Evolutionary conservation across 2,888 invertebrate genomes (phyloP), one percentile per base, ranked within the genome.

Genomic region (Dryomyza anilis): DNA sequence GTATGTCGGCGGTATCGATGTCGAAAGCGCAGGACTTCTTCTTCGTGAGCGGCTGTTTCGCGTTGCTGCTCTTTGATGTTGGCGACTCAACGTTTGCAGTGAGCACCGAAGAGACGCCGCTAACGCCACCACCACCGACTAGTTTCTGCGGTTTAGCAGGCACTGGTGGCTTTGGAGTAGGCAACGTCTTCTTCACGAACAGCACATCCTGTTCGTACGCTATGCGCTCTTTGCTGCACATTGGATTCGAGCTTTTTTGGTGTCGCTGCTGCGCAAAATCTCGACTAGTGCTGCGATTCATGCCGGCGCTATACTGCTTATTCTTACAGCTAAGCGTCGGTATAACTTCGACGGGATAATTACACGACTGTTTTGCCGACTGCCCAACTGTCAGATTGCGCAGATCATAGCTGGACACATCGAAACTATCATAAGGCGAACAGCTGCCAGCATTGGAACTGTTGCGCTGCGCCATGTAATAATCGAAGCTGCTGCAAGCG

Each of bases 401-500:
- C 50, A 82, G 66, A 46, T 77, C 80, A 65, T 81, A 82, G 65
- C 77, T 77, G 66, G 69, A 78, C 79, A 81, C 86, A 84, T 77
- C 87, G 56, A 82, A 83, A 61, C 86, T 78, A 80, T 81, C 79
- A 65, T 78, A 77, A 25, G 64, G 73, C 39, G 73, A 69, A 1
- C 69, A 48, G n/a, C 71, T 73, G 36, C 70, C 65, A 2, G 72
- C 68, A 57, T 64, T 71, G 21, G 73, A 67, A 1, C 75, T 33
- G 14, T 73, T 71, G 25, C 69, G 72, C 43, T 76, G 75, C 4
- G 80, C 80, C 82, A 88, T 86, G 65, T 86, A 87, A 23, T 85
- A 85, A 43, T 84, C 85, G 58, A 88, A 85, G 70, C 85, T 85
- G 6, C 83, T 85, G 43, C 86, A 85, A 21, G 86, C 86, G 72